Evolutionary conservation across 2,888 invertebrate genomes (phyloP).

Genomic region (Pseudococcus viburni): DNA sequence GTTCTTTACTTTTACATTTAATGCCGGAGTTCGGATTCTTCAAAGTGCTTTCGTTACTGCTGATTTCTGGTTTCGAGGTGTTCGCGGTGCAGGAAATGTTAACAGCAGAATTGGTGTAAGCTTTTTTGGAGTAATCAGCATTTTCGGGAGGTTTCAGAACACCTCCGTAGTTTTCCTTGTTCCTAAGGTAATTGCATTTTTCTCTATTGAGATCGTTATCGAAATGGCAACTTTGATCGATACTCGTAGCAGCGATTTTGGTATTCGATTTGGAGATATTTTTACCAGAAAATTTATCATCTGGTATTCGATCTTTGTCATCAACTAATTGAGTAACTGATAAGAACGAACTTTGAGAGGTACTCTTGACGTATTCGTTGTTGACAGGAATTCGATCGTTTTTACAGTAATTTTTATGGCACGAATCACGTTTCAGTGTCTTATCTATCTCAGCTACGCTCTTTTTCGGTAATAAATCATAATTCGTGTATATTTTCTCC

Average conservation of each 20-base stretch:
- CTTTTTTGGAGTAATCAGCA: constrained; percentile 50
- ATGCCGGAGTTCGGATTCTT: not conserved
- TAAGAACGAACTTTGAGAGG: constrained; percentile 71
- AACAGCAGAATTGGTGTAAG: not conserved
- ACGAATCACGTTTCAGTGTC: not conserved
- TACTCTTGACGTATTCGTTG: constrained; percentile 46
- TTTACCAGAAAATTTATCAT: constrained; percentile 32
- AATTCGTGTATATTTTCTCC: constrained; percentile 45
- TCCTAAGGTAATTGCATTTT: constrained; percentile 29
- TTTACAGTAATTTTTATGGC: constrained; percentile 45
- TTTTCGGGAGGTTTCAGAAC: not conserved
- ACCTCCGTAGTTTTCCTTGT: constrained; percentile 12
- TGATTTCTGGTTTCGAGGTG: not conserved
- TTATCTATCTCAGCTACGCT: constrained; percentile 6
- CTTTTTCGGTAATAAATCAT: constrained; percentile 54
- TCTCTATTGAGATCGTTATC: constrained; percentile 43
- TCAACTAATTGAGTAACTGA: constrained; percentile 79
- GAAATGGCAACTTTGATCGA: constrained; percentile 11
- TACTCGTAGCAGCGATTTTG: not conserved
- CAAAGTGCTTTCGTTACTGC: not conserved
- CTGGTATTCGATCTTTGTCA: constrained; percentile 32
- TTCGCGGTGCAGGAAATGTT: not conserved
- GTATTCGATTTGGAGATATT: not conserved
- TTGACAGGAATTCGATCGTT: constrained; percentile 19
- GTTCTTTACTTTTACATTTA: constrained; percentile 28